Evolutionary conservation across 2,113 vertebrate species (phyloP).

Genomic region (Cairina moschata): DNA sequence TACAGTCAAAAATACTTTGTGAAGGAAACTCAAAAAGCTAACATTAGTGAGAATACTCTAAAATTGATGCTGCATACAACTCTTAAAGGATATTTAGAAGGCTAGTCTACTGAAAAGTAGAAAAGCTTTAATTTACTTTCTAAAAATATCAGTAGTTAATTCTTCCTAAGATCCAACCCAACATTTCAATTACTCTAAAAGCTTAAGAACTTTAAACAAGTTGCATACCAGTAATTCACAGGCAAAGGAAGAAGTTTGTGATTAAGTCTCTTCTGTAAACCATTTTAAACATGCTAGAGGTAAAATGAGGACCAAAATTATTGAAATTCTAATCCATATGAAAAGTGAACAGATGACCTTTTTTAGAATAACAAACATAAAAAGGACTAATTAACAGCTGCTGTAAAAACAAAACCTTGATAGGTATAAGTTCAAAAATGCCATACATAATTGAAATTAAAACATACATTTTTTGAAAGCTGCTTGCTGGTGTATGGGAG

Average conservation of each 20-base stretch:
- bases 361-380: background rate
- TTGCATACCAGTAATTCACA: background rate
- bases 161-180: background rate
- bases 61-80: background rate
- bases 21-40: background rate
- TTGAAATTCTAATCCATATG: background rate
- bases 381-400: background rate
- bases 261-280: background rate
- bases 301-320: background rate
- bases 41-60: background rate
- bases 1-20: background rate
- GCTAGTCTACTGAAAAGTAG: background rate
- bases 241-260: background rate
- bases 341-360: background rate
- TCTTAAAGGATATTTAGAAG: background rate
- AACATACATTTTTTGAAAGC: background rate
- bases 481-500: background rate
- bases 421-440: background rate
- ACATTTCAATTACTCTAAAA: constrained; percentile 42
- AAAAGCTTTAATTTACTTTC: constrained; percentile 30
- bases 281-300: background rate
- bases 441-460: background rate
- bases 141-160: constrained; percentile 42
- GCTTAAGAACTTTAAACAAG: constrained; percentile 6
- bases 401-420: background rate